Evolutionary conservation across 2,113 vertebrate species (phyloP).

Genomic region (Poeciliopsis occidentalis): DNA sequence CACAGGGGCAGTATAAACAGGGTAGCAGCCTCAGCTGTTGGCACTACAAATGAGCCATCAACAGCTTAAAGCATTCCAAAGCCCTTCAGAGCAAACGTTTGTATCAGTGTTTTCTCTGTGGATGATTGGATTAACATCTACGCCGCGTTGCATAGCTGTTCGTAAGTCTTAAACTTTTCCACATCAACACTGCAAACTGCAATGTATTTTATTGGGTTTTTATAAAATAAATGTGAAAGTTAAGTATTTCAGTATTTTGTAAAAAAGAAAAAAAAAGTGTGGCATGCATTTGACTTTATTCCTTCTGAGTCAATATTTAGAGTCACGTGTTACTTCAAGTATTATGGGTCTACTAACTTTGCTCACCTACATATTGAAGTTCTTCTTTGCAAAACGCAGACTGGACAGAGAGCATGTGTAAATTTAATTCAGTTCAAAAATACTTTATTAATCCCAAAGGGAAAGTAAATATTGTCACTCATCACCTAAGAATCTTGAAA

Average conservation of each 20-base stretch:
- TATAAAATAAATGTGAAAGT: not conserved
- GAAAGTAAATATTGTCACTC: too few relatives aligned
- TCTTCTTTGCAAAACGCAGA: not conserved
- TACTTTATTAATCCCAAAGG: too few relatives aligned
- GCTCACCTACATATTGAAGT: not conserved
- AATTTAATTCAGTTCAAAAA: too few relatives aligned
- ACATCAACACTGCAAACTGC: not conserved
- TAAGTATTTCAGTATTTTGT: not conserved
- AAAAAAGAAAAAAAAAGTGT: not conserved
- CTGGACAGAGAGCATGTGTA: not conserved
- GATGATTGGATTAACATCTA: constrained; percentile 41
- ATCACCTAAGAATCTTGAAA: too few relatives aligned
- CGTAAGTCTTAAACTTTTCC: not conserved
- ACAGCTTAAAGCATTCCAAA: constrained; percentile 70
- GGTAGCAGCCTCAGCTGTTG: constrained; percentile 74
- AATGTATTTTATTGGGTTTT: not conserved
- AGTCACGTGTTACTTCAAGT: not conserved
- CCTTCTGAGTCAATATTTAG: not conserved
- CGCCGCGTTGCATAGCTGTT: not conserved
- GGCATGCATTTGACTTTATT: not conserved
- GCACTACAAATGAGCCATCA: constrained; percentile 78
- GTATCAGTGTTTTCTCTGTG: constrained; percentile 52
- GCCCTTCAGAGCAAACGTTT: constrained; percentile 51
- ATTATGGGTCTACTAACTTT: not conserved
- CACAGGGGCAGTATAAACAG: constrained; percentile 59